Percentiles rank a stretch among this genome's conserved stretches.
Conservation (phyloP, 2,888 invertebrate species). For the Sussaba pulchella region DNA sequence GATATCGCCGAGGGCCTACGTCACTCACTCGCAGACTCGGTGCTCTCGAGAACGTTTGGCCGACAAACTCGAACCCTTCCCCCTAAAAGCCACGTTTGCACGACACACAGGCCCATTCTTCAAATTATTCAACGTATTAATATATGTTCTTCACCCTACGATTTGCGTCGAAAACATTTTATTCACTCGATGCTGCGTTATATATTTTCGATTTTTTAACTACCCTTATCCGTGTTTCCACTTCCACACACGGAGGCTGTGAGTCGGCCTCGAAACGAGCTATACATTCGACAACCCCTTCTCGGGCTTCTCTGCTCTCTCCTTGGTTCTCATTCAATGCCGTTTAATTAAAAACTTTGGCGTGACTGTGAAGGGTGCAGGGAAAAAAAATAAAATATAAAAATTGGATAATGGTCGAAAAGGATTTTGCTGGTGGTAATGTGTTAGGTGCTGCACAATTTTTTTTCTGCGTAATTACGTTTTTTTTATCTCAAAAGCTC, state of each 20-base stretch:
- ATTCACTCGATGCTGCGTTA: too few relatives aligned
- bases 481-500: neutral
- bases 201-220: constrained; percentile 25
- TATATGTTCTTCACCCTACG: too few relatives aligned
- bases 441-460: neutral
- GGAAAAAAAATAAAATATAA: constrained; percentile 7
- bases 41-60: neutral
- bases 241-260: constrained; percentile 36
- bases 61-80: too few relatives aligned
- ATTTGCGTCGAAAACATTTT: too few relatives aligned
- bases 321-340: constrained; percentile 44
- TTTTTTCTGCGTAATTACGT: neutral
- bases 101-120: too few relatives aligned
- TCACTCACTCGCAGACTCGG: neutral
- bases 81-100: too few relatives aligned
- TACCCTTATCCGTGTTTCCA: neutral
- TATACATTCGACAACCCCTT: constrained; percentile 29
- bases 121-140: too few relatives aligned
- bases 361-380: constrained; percentile 3
- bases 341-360: constrained; percentile 73
- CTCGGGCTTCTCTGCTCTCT: neutral
- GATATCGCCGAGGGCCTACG: neutral
- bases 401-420: neutral
- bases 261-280: constrained; percentile 25
- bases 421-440: neutral